These are phyloP conservation scores for Bhutanitis thaidina DNA, from an alignment of 2,888 invertebrate species.

Conservation along the genomic window DNA sequence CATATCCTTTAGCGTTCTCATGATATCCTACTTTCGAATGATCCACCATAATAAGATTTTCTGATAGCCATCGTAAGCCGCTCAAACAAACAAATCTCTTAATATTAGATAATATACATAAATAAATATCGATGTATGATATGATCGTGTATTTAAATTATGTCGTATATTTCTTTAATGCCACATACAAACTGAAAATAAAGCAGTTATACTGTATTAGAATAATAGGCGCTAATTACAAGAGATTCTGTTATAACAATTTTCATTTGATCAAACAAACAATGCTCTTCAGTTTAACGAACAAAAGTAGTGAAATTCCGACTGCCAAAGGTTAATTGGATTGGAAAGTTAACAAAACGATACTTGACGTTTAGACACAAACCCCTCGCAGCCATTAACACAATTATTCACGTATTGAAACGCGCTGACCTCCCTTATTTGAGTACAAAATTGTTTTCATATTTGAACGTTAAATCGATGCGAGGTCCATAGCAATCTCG, in stretches of 20 bases:
- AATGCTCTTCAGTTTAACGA: conserved; percentile 1
- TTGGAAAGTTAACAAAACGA: conserved; percentile 18
- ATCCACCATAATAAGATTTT: no score
- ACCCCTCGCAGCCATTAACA: neutral
- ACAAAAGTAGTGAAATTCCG: conserved; percentile 1
- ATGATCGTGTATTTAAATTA: no score
- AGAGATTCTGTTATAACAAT: neutral
- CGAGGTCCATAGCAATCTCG: conserved; percentile 33
- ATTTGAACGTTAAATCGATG: conserved; percentile 40
- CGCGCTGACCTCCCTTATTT: conserved; percentile 33
- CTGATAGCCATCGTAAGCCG: no score
- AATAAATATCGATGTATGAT: no score
- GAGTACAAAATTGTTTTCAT: conserved; percentile 43
- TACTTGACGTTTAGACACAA: conserved; percentile 2
- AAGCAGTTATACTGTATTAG: neutral
- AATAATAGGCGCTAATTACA: neutral
- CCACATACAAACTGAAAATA: neutral
- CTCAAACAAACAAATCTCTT: no score
- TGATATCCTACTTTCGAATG: no score
- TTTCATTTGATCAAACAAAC: conserved; percentile 7
- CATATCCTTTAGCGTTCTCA: no score
- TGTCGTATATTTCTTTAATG: no score
- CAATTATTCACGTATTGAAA: conserved; percentile 5
- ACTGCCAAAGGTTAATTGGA: conserved; percentile 16
- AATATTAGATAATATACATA: no score